Evolutionary conservation across 1,140 invertebrate genomes (phyloP).

Genomic region (Drosophila obscura): DNA sequence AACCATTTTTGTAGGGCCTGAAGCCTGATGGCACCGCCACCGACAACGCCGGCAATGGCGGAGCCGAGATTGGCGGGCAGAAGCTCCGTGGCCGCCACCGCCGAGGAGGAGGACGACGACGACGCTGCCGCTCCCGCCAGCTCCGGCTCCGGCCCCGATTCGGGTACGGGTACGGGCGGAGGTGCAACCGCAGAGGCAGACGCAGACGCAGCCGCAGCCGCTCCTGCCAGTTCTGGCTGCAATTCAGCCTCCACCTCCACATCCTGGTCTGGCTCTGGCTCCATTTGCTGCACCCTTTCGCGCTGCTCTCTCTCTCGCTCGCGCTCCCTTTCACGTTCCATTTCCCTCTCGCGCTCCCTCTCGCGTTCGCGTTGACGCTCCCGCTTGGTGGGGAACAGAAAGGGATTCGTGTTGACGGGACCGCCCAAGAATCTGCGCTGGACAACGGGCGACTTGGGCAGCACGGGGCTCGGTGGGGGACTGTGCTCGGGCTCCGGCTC

Average conservation of each 20-base stretch:
- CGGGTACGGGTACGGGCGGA: background rate
- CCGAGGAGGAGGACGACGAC: conserved; percentile 2
- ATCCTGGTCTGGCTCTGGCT: no score
- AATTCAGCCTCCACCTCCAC: no score
- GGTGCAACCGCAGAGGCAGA: no score
- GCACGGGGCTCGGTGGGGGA: conserved; percentile 29
- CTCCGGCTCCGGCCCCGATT: conserved; percentile 19
- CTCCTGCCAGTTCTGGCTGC: no score
- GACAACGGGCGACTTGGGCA: conserved; percentile 20
- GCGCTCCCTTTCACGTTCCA: background rate
- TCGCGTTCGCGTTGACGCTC: conserved; percentile 20
- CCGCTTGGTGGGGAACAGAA: conserved; percentile 85
- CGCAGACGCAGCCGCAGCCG: no score
- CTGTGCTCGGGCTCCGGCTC: conserved; percentile 31
- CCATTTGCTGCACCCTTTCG: no score
- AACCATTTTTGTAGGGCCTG: conserved; percentile 90
- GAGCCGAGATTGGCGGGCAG: conserved; percentile 73
- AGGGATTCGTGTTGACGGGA: conserved; percentile 86
- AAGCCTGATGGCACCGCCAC: conserved; percentile 86
- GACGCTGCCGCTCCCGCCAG: background rate
- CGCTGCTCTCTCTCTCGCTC: conserved; percentile 22
- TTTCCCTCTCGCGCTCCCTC: conserved; percentile 13
- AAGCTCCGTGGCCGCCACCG: conserved; percentile 40
- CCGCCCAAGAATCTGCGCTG: conserved; percentile 45
- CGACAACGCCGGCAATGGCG: conserved; percentile 83